phyloP scores from a whole-genome alignment of 2,888 invertebrate species.

The Phaedon cochleariae region DNA sequence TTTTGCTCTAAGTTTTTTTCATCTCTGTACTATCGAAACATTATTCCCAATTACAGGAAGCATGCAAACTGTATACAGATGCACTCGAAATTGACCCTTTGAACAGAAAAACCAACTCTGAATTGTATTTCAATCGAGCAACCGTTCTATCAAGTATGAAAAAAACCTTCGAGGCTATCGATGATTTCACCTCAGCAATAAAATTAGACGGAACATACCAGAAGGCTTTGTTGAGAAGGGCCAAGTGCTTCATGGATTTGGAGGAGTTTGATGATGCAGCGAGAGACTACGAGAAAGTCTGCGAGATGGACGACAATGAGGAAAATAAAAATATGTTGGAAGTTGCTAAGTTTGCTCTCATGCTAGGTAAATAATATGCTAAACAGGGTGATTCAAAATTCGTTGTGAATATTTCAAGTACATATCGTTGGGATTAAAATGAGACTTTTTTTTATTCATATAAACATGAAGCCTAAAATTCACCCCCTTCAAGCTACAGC shows the following conservation, averaged over 20 bases:
- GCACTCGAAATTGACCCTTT: conserved; percentile 86
- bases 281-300: conserved; percentile 86
- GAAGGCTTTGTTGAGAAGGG: conserved; percentile 87
- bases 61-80: conserved; percentile 83
- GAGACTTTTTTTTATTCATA: no score
- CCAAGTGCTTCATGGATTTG: conserved; percentile 84
- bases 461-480: no score
- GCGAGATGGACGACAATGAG: conserved; percentile 81
- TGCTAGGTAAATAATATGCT: conserved; percentile 68
- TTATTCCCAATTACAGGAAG: conserved; percentile 64
- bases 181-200: conserved; percentile 86
- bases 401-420: no score
- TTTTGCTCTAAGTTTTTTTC: no score
- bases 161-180: conserved; percentile 79
- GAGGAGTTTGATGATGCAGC: conserved; percentile 90
- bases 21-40: no score
- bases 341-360: conserved; percentile 88
- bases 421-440: no score
- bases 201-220: conserved; percentile 85
- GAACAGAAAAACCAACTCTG: conserved; percentile 89
- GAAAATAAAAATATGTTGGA: conserved; percentile 83
- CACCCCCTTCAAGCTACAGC: no score
- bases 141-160: conserved; percentile 83
- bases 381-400: no score
- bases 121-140: conserved; percentile 90